A percentile compares a stretch with the other conserved stretches of the same genome.
Evolutionary conservation across 2,888 invertebrate genomes (phyloP).

Genomic region (Rhamphomyia laevipes): DNA sequence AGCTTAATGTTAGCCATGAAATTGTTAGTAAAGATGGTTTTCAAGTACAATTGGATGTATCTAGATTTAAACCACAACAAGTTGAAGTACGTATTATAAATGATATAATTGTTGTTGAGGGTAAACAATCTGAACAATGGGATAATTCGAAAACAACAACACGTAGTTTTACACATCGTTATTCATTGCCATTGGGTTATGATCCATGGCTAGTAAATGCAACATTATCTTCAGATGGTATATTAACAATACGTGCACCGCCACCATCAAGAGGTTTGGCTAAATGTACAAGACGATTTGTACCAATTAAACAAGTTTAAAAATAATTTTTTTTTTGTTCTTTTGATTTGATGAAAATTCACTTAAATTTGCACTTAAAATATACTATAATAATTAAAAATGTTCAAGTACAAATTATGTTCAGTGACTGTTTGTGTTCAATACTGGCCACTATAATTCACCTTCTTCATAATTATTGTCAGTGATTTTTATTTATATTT

Average conservation of each 20-base stretch:
- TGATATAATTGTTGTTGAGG: slow-evolving; percentile 1
- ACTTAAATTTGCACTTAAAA: no score
- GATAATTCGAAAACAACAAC: slow-evolving; percentile 1
- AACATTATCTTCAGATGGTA: neutral
- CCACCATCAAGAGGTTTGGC: neutral
- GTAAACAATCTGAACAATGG: slow-evolving; percentile 1
- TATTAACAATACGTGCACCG: neutral
- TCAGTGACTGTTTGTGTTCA: no score
- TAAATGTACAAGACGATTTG: neutral
- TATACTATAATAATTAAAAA: no score
- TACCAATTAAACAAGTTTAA: neutral
- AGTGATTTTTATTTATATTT: no score
- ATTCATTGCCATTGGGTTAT: slow-evolving; percentile 2
- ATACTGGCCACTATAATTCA: no score
- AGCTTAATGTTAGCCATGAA: neutral
- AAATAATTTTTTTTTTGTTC: no score
- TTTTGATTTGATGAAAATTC: no score
- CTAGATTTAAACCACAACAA: neutral
- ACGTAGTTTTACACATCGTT: neutral
- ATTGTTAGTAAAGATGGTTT: neutral
- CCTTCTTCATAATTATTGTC: no score
- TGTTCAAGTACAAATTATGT: no score
- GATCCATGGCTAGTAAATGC: slow-evolving; percentile 1
- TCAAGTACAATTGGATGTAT: neutral
- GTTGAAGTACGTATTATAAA: neutral